These are phyloP conservation scores for Sphaerophoria rueppellii DNA, from an alignment of 2,888 invertebrate genomes.

Conservation along the genomic window DNA sequence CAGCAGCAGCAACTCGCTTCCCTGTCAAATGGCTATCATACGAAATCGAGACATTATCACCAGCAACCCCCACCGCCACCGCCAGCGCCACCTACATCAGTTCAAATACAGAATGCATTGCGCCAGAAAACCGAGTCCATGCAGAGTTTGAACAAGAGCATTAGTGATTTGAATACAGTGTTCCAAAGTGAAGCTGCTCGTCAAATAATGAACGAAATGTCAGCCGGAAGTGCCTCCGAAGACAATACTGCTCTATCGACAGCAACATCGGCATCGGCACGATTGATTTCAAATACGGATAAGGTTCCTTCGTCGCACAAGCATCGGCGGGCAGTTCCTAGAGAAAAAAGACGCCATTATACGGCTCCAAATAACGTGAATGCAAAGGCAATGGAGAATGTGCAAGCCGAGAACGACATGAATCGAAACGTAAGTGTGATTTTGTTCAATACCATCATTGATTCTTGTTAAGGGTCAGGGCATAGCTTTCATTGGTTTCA, in stretches of 20 bases:
- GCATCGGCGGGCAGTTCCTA: conserved; percentile 88
- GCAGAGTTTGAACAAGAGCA: conserved; percentile 81
- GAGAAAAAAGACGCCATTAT: conserved; percentile 92
- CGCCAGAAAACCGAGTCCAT: conserved; percentile 81
- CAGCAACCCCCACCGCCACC: conserved; percentile 60
- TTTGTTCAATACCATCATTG: too few species aligned
- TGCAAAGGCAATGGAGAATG: conserved; percentile 85
- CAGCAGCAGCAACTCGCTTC: conserved; percentile 68
- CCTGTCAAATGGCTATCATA: conserved; percentile 76
- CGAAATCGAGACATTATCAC: conserved; percentile 69
- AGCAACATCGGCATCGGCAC: conserved; percentile 24
- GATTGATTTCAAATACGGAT: conserved; percentile 79
- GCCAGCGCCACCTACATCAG: conserved; percentile 50
- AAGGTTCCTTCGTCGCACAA: conserved; percentile 84
- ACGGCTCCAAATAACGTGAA: conserved; percentile 92
- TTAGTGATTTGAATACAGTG: conserved; percentile 86
- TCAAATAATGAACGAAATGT: conserved; percentile 92
- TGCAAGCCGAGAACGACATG: conserved; percentile 83
- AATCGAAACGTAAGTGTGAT: conserved; percentile 80
- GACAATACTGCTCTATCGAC: conserved; percentile 75
- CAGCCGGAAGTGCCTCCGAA: conserved; percentile 83
- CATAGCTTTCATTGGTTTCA: too few species aligned
- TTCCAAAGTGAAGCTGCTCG: conserved; percentile 94
- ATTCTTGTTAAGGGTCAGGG: too few species aligned
- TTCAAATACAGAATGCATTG: conserved; percentile 75